These are phyloP conservation scores for Pandemis corylana DNA, from an alignment of 2,888 invertebrate genomes.

Conservation along the genomic window DNA sequence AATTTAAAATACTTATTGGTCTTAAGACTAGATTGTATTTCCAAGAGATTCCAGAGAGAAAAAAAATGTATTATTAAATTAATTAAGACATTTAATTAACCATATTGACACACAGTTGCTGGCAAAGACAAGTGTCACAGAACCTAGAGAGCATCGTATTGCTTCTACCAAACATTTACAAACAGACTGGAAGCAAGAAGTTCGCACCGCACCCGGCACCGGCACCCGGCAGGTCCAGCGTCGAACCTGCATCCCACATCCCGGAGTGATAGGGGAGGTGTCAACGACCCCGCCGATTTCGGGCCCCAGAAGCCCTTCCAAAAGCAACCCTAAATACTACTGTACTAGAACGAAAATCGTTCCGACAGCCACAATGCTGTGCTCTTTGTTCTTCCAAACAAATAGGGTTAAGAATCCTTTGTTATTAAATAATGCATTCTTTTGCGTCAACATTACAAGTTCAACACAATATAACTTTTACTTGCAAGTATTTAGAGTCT, in stretches of 20 bases:
- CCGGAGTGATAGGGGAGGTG: slow-evolving; percentile 10
- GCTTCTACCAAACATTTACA: too few relatives aligned
- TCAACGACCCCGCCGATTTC: slow-evolving; percentile 9
- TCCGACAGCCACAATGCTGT: too few relatives aligned
- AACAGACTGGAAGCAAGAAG: neutral
- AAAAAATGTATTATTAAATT: too few relatives aligned
- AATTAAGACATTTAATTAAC: too few relatives aligned
- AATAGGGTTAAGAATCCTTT: slow-evolving; percentile 20
- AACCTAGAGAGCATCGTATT: too few relatives aligned
- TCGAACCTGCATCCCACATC: slow-evolving; percentile 15
- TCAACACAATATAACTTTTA: neutral
- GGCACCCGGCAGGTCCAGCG: neutral
- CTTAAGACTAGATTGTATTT: too few relatives aligned
- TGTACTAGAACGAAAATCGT: neutral
- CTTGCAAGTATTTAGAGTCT: neutral
- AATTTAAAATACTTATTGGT: too few relatives aligned
- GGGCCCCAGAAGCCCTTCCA: neutral
- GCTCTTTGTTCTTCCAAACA: neutral
- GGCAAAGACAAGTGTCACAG: too few relatives aligned
- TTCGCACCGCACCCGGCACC: neutral
- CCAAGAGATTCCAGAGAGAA: too few relatives aligned
- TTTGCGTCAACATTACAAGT: neutral
- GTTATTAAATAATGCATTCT: slow-evolving; percentile 11
- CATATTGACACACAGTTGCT: too few relatives aligned
- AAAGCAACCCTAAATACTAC: neutral